These are phyloP conservation scores for Trochalopteron elliotii DNA, from an alignment of 2,113 vertebrate genomes.

Conservation along the genomic window DNA sequence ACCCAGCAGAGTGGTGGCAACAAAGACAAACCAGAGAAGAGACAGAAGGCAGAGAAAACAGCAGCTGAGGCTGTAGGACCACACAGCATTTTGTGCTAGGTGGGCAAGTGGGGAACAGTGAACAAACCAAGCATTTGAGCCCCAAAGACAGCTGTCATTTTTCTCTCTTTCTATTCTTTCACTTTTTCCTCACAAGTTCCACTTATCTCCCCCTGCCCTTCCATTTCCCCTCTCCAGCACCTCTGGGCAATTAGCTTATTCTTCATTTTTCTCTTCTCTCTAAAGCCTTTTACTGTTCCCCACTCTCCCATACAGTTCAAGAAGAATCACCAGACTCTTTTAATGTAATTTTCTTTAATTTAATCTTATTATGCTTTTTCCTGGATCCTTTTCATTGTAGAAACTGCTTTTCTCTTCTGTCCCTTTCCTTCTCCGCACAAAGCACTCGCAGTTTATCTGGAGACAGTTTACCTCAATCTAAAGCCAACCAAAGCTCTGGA, in stretches of 20 bases:
- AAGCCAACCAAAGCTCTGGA: background rate
- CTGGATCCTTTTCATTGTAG: background rate
- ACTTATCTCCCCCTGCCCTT: background rate
- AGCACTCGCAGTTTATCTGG: background rate
- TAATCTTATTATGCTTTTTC: background rate
- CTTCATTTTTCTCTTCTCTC: background rate
- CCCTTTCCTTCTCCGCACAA: background rate
- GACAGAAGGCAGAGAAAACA: fast-evolving
- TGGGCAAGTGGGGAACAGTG: background rate
- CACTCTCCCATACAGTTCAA: background rate
- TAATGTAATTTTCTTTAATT: background rate
- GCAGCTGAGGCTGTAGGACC: background rate
- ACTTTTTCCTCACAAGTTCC: background rate
- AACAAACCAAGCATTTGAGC: background rate
- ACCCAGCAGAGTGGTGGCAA: background rate
- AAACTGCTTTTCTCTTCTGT: background rate
- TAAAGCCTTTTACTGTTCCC: background rate
- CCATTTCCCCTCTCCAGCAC: background rate
- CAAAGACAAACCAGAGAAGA: background rate
- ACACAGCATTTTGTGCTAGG: fast-evolving
- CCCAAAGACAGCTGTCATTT: background rate
- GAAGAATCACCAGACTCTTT: background rate
- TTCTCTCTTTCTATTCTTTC: background rate
- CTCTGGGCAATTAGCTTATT: background rate
- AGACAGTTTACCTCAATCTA: background rate